Conservation (phyloP, 2,797 vertebrate species). For the Denticeps clupeoides region DNA sequence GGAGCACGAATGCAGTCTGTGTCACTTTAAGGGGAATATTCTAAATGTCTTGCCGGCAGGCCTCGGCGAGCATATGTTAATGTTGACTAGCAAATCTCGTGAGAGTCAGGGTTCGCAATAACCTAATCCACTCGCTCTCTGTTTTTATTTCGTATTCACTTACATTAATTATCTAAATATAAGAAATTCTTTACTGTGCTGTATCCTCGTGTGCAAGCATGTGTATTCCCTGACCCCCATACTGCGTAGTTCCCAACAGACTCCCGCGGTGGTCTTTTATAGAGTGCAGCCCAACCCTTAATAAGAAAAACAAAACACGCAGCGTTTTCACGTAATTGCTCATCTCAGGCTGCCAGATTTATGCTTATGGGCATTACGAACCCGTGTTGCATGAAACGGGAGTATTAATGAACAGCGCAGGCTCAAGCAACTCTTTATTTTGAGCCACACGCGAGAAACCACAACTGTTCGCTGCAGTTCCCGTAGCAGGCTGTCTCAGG, state of each 20-base stretch:
- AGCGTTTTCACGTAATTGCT: slow-evolving; percentile 20
- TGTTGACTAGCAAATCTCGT: not conserved
- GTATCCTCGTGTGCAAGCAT: slow-evolving; percentile 3
- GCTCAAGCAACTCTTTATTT: slow-evolving; percentile 21
- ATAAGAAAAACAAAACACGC: slow-evolving; percentile 10
- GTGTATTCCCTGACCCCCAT: slow-evolving; percentile 2
- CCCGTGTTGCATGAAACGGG: slow-evolving; percentile 18
- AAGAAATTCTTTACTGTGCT: not conserved
- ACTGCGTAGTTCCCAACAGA: not conserved
- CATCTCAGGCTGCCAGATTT: slow-evolving; percentile 17
- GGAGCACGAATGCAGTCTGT: no score
- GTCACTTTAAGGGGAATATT: not conserved
- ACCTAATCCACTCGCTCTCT: slow-evolving; percentile 4
- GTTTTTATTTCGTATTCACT: slow-evolving; percentile 5
- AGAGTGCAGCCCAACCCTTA: slow-evolving; percentile 7
- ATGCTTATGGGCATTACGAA: slow-evolving; percentile 18
- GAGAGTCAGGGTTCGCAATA: slow-evolving; percentile 1
- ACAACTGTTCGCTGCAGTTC: not conserved
- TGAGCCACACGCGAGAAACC: slow-evolving; percentile 11
- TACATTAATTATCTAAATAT: not conserved
- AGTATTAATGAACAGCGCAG: slow-evolving; percentile 15
- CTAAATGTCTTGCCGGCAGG: slow-evolving; percentile 1
- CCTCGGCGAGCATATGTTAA: slow-evolving; percentile 5
- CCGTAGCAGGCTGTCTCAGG: not conserved
- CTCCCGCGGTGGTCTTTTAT: slow-evolving; percentile 28